phyloP scores from a whole-genome alignment of 2,888 invertebrate genomes.

The Hoplodrina blanda region DNA sequence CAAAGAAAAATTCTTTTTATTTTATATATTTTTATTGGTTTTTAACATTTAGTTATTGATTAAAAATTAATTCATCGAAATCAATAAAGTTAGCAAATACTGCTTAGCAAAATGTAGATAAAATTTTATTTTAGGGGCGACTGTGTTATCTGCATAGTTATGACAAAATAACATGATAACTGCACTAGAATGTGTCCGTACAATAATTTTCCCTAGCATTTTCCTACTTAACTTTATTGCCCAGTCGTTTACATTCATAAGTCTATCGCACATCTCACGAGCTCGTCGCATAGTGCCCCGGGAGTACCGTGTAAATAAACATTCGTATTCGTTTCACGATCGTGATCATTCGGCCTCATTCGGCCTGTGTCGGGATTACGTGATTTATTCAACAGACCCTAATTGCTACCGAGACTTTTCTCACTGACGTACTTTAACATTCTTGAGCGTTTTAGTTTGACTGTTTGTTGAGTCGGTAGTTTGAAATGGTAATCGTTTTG shows the following conservation, averaged over 20 bases:
- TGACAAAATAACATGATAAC: constrained; percentile 4
- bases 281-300: constrained; percentile 62
- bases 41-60: no score
- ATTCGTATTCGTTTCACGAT: constrained; percentile 71
- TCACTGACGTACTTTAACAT: constrained; percentile 51
- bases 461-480: not conserved
- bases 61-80: not conserved
- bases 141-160: not conserved
- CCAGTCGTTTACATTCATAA: constrained; percentile 47
- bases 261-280: constrained; percentile 46
- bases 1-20: no score
- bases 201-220: constrained; percentile 20
- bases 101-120: not conserved
- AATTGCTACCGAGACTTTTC: constrained; percentile 70
- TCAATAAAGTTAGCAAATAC: not conserved
- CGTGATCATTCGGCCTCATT: constrained; percentile 69
- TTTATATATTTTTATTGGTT: no score
- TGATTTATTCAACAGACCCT: constrained; percentile 74
- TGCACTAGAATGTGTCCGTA: not conserved
- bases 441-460: constrained; percentile 56
- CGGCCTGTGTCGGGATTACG: constrained; percentile 67
- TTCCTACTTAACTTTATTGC: constrained; percentile 31
- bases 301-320: constrained; percentile 75
- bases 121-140: not conserved
- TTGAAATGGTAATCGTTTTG: constrained; percentile 7